These are phyloP conservation scores for Oryctolagus cuniculus DNA, from an alignment of 2,113 vertebrate genomes.

Conservation along the genomic window DNA sequence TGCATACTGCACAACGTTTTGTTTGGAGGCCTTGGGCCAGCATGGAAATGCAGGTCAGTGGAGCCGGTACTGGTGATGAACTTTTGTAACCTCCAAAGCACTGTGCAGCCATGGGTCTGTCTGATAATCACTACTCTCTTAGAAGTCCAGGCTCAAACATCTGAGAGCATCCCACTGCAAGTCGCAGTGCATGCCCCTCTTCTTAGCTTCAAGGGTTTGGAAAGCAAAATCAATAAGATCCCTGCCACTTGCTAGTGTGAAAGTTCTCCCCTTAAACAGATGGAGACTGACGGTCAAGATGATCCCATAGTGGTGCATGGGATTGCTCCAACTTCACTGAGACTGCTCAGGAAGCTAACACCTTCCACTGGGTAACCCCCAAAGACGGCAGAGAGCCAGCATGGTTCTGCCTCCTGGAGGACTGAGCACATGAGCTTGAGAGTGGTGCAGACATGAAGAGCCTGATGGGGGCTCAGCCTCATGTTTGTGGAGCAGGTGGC, in stretches of 20 bases:
- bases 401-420: background rate
- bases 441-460: accelerated
- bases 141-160: background rate
- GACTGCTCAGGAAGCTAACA: background rate
- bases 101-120: background rate
- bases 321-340: background rate
- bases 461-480: background rate
- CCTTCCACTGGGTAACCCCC: background rate
- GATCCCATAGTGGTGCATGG: accelerated
- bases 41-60: background rate
- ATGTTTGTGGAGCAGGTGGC: background rate
- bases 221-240: background rate
- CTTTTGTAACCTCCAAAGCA: background rate
- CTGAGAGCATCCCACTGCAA: background rate
- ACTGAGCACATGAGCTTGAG: background rate
- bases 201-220: background rate
- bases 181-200: no score
- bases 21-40: background rate
- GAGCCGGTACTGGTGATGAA: accelerated
- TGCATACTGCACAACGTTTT: background rate
- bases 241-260: background rate
- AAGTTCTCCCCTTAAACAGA: background rate
- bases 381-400: background rate
- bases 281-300: background rate
- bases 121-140: background rate